Percentiles rank a stretch among this genome's conserved stretches.
phyloP scores from a whole-genome alignment of 1,140 invertebrate genomes.

The Drosophila kepulauana region DNA sequence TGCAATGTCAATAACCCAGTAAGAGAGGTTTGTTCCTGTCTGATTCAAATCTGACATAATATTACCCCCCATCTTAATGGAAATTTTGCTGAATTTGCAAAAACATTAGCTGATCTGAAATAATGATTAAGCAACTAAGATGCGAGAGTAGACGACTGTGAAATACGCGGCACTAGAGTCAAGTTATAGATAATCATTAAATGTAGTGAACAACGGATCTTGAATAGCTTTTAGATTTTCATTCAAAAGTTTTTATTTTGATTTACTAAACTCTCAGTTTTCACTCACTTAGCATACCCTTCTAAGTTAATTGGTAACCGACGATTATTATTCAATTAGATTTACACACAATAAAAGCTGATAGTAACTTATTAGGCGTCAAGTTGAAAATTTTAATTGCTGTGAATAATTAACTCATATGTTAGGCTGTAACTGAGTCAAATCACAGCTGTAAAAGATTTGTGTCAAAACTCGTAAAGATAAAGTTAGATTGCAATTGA shows the following conservation, averaged over 20 bases:
- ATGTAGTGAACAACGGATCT: too few species aligned
- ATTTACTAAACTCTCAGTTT: too few species aligned
- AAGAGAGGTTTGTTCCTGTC: background rate
- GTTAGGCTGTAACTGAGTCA: background rate
- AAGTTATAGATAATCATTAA: background rate
- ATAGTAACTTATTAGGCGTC: background rate
- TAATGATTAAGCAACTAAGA: background rate
- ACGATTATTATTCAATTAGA: background rate
- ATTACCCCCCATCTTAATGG: background rate
- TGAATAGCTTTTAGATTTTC: too few species aligned
- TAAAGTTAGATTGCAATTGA: background rate
- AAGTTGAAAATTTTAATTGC: background rate
- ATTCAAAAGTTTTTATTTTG: background rate
- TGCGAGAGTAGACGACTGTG: background rate
- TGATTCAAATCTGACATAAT: background rate
- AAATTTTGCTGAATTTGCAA: background rate
- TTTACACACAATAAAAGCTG: background rate
- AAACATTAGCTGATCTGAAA: background rate
- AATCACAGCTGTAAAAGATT: background rate
- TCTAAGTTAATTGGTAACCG: background rate
- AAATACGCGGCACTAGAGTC: background rate
- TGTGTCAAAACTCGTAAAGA: background rate
- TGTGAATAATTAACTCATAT: too few species aligned
- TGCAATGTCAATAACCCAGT: constrained; percentile 5
- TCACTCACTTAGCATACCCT: too few species aligned